Conservation (phyloP, 2,888 invertebrate species). For the Seira ritae region DNA sequence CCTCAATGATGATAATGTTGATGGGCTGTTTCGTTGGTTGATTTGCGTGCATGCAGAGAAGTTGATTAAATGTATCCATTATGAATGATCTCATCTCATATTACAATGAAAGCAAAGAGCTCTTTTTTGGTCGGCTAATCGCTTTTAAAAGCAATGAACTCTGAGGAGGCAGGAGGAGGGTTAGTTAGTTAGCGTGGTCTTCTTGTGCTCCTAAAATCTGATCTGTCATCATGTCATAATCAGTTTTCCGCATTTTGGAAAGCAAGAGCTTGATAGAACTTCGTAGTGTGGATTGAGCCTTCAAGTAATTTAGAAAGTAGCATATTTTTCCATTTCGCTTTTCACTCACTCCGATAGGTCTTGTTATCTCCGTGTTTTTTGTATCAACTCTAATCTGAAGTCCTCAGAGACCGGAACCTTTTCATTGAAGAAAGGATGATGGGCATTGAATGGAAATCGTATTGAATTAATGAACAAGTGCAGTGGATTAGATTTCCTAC, state of each 20-base stretch:
- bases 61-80: constrained; percentile 61
- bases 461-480: background rate
- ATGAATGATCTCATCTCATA: constrained; percentile 48
- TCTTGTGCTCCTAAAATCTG: constrained; percentile 13
- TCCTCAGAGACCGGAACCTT: background rate
- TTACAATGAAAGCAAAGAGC: background rate
- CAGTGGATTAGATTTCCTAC: constrained; percentile 2
- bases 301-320: background rate
- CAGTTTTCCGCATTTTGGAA: constrained; percentile 28
- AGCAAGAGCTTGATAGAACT: too few species aligned
- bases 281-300: background rate
- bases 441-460: background rate
- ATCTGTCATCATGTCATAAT: constrained; percentile 36
- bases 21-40: constrained; percentile 29
- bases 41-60: constrained; percentile 27
- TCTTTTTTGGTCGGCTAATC: constrained; percentile 7
- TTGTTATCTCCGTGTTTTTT: background rate
- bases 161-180: background rate
- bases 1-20: background rate
- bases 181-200: background rate
- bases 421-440: background rate
- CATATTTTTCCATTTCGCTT: constrained; percentile 1
- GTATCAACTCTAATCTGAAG: background rate
- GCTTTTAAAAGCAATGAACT: constrained; percentile 20
- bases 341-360: background rate